Evolutionary conservation across 2,113 vertebrate species (phyloP), one percentile per base, ranked within the genome.

Genomic region (Megaptera novaeangliae): DNA sequence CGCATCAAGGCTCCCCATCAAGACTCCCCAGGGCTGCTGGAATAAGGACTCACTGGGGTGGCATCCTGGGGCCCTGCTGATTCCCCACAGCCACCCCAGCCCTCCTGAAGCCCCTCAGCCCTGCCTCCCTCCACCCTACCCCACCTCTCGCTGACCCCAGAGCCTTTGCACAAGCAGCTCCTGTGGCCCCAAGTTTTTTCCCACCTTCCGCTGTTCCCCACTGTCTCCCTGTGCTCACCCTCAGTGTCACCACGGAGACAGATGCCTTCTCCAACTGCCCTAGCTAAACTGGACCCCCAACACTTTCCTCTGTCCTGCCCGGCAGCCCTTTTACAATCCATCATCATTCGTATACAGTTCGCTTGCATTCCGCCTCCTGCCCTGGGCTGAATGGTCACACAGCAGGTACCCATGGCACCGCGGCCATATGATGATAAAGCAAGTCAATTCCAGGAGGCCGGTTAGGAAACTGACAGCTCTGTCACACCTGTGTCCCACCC

Each of bases 301-400:
- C 20, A 41, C 2, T 6, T n/a, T 20, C 17, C n/a, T 44, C 52
- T 6, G 29, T 27, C 63, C 46, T 10, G 46, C 36, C 64, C 36
- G 0, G 64, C 13, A 55, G 46, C n/a, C 9, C 57, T 44, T 52
- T 61, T 23, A 34, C 6, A 20, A 14, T 5, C 44, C 5, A 3
- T 12, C 20, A 6, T 39, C 13, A 6, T 17, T 20, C 11, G 0
- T 29, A 18, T 13, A 25, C 11, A 52, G 34, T 23, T 39, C 63
- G 52, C 55, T 31, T 17, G 52, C 1, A 7, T 12, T 6, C 18
- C 2, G 2, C 23, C 64, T 29, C 17, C 57, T 63, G 27, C 20
- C 25, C n/a, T 0, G 1, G 44, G 23, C 9, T 44, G 18, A 39
- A 1, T 0, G 0, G 36, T 59, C 46, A 49, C 18, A 3, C 14